phyloP scores from a whole-genome alignment of 2,888 invertebrate species.

The Acrobasis consociella region DNA sequence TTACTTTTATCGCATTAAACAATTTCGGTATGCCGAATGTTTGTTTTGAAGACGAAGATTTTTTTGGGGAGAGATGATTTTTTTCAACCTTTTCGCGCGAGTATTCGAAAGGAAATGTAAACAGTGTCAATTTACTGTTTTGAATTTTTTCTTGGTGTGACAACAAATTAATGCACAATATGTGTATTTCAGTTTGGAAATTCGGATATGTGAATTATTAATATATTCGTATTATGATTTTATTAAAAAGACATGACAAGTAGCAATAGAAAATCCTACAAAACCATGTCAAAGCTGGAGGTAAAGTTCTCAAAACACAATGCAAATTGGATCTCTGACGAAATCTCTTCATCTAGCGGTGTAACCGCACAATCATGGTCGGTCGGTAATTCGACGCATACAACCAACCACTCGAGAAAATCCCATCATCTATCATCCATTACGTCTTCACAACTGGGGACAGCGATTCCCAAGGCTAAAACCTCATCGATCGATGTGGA shows the following conservation, averaged over 20 bases:
- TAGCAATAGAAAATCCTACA: background rate
- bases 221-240: too few relatives aligned
- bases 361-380: slow-evolving; percentile 35
- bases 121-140: too few relatives aligned
- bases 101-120: too few relatives aligned
- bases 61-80: background rate
- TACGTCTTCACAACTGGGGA: slow-evolving; percentile 30
- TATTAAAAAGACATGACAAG: too few relatives aligned
- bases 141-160: too few relatives aligned
- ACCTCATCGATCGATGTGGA: slow-evolving; percentile 42
- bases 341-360: slow-evolving; percentile 33
- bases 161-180: too few relatives aligned
- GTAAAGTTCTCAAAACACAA: slow-evolving; percentile 27
- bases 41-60: background rate
- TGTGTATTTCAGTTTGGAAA: too few relatives aligned
- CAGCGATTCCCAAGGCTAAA: slow-evolving; percentile 23
- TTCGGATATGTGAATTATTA: too few relatives aligned
- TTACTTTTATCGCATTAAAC: slow-evolving; percentile 12
- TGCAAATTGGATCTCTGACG: slow-evolving; percentile 36
- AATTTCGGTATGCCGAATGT: slow-evolving; percentile 10
- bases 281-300: background rate
- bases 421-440: slow-evolving; percentile 29
- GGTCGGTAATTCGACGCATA: slow-evolving; percentile 28
- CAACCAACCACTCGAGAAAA: slow-evolving; percentile 24
- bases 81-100: background rate